phyloP scores from a whole-genome alignment of 92 coral and sea anemone species.

The Zoanthus sociatus region DNA sequence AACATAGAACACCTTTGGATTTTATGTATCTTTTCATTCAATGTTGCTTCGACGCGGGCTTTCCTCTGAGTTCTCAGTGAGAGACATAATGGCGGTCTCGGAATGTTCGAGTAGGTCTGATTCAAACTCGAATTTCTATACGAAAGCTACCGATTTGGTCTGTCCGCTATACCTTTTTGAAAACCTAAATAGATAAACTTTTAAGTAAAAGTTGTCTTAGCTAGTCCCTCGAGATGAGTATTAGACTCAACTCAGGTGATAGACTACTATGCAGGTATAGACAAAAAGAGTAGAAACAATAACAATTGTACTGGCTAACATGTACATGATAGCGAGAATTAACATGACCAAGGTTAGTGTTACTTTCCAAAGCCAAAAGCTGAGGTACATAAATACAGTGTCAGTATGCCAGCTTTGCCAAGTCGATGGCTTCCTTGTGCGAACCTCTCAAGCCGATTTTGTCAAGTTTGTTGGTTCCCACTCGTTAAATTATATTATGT shows the following conservation, averaged over 20 bases:
- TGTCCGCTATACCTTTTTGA: constrained; percentile 10
- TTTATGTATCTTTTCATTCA: constrained; percentile 3
- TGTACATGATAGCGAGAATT: too few relatives aligned
- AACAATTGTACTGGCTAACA: too few relatives aligned
- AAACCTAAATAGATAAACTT: background rate
- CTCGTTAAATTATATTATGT: too few relatives aligned
- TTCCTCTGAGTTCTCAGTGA: constrained; percentile 2
- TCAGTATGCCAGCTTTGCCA: too few relatives aligned
- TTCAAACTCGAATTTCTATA: constrained; percentile 13
- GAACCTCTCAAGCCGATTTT: too few relatives aligned
- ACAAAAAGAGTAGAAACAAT: too few relatives aligned
- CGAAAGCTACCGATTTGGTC: constrained; percentile 14
- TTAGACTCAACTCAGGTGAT: background rate
- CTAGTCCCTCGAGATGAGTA: constrained; percentile 17
- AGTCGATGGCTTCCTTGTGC: too few relatives aligned
- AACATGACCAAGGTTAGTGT: too few relatives aligned
- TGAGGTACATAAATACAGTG: too few relatives aligned
- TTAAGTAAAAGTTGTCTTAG: constrained; percentile 1
- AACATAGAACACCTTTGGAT: background rate
- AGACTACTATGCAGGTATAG: too few relatives aligned
- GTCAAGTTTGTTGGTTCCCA: too few relatives aligned
- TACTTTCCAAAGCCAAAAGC: too few relatives aligned
- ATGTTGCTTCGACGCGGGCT: constrained; percentile 20
- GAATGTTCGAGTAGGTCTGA: background rate
- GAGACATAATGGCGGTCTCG: constrained; percentile 21